Percentiles rank a stretch among this genome's conserved stretches.
phyloP scores from a whole-genome alignment of 2,113 vertebrate species.

The Proterorhinus semilunaris region DNA sequence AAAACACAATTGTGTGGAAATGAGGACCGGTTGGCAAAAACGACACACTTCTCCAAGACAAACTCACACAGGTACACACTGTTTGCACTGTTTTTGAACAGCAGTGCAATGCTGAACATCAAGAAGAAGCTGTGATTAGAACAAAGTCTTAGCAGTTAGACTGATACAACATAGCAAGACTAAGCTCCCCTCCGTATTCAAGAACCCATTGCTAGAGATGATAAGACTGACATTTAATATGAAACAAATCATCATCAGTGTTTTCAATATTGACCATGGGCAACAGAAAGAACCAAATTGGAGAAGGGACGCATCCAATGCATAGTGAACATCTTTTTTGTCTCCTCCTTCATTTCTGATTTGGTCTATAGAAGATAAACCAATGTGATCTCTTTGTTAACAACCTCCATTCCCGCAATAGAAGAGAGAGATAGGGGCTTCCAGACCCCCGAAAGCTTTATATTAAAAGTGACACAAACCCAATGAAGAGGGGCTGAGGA shows the following conservation, averaged over 20 bases:
- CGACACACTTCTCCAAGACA: not conserved
- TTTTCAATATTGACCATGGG: not conserved
- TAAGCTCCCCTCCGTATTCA: not conserved
- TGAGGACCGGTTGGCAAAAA: constrained; percentile 3
- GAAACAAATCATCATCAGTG: not conserved
- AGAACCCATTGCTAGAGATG: constrained; percentile 1
- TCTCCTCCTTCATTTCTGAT: not conserved
- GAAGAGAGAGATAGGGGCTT: constrained; percentile 39
- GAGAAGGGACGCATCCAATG: not conserved
- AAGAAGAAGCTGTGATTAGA: constrained; percentile 22
- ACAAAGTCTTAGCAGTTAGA: constrained; percentile 19
- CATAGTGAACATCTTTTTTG: not conserved
- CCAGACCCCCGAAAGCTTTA: constrained; percentile 46
- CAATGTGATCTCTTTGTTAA: constrained; percentile 34
- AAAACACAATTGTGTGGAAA: not conserved
- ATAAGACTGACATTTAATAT: not conserved
- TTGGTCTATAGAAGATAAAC: constrained; percentile 16
- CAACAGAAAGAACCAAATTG: not conserved
- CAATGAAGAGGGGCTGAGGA: constrained; percentile 53
- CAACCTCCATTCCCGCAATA: constrained; percentile 32
- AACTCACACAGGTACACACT: not conserved
- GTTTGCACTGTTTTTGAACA: constrained; percentile 12
- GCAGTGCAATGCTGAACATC: not conserved
- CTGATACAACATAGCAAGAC: constrained; percentile 34
- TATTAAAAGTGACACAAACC: constrained; percentile 69